Percentiles rank a stretch among this genome's conserved stretches.
Conservation (phyloP, 2,113 vertebrate genomes). For the Zosterops japonicus region DNA sequence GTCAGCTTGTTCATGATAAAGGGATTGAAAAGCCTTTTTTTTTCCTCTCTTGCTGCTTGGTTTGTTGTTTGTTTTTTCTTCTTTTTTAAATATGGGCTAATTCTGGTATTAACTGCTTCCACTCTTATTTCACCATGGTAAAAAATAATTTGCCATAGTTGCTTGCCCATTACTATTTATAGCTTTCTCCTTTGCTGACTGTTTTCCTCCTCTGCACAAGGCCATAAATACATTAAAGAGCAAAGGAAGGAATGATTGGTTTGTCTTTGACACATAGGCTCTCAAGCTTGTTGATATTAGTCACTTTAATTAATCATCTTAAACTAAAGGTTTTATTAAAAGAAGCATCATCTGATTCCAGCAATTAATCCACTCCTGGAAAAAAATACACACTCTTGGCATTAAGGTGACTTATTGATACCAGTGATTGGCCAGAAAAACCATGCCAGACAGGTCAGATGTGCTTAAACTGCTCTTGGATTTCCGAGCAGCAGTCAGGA, state of each 20-base stretch:
- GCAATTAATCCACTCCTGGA: background rate
- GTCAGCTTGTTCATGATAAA: background rate
- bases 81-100: background rate
- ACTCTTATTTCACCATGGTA: background rate
- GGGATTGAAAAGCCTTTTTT: background rate
- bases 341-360: background rate
- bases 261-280: background rate
- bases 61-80: background rate
- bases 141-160: background rate
- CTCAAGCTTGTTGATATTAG: background rate
- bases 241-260: background rate
- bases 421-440: background rate
- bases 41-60: fast-evolving
- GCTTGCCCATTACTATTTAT: background rate
- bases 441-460: background rate
- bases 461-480: background rate
- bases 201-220: background rate
- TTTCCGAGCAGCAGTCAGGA: background rate
- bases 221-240: background rate
- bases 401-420: background rate
- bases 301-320: conserved; percentile 4
- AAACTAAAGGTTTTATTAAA: background rate
- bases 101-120: background rate
- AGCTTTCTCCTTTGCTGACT: background rate
- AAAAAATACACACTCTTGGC: background rate